These are phyloP conservation scores for Teleogryllus oceanicus DNA, from an alignment of 2,888 invertebrate species.

Conservation along the genomic window DNA sequence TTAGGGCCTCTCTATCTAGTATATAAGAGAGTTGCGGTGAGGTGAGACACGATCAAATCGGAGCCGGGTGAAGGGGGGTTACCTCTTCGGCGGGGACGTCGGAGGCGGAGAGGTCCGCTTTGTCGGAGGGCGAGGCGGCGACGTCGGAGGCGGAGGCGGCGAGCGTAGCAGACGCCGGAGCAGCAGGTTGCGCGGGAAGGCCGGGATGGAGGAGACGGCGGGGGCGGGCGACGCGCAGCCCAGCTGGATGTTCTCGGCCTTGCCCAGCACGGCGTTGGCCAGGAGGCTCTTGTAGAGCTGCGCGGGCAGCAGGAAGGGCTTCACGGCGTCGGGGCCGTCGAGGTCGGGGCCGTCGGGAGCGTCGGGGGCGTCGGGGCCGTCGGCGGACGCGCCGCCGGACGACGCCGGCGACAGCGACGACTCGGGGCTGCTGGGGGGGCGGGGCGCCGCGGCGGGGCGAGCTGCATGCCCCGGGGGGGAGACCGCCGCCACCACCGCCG, in stretches of 20 bases:
- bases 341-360: conserved; percentile 21
- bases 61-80: not conserved
- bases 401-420: conserved; percentile 23
- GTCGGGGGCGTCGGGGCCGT: too few relatives aligned
- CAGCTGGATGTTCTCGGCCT: conserved; percentile 41
- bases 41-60: not conserved
- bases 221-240: conserved; percentile 24
- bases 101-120: not conserved
- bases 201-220: conserved; percentile 44
- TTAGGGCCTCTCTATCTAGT: too few relatives aligned
- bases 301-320: conserved; percentile 66
- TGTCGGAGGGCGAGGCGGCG: not conserved
- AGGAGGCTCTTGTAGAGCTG: conserved; percentile 76
- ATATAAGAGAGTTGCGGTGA: too few relatives aligned
- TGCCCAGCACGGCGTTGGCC: conserved; percentile 65
- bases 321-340: conserved; percentile 37
- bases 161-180: not conserved
- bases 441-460: too few relatives aligned
- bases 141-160: not conserved
- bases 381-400: not conserved
- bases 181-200: conserved; percentile 47
- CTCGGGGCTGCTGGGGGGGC: not conserved
- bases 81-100: not conserved
- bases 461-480: too few relatives aligned
- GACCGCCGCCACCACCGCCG: too few relatives aligned